These are phyloP conservation scores for Hydropotes inermis DNA, from an alignment of 2,113 vertebrate genomes.

Conservation along the genomic window DNA sequence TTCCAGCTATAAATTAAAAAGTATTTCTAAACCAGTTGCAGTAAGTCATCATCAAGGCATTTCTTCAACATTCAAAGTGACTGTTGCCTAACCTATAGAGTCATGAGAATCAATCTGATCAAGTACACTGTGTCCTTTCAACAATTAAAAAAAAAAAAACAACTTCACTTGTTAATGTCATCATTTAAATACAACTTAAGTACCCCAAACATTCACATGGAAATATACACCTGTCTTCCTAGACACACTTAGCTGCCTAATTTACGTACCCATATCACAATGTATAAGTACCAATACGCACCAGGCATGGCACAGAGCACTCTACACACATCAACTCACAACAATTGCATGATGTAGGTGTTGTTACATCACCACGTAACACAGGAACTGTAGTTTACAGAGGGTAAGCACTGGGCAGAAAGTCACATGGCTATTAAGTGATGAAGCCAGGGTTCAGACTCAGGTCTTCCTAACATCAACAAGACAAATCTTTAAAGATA, in stretches of 20 bases:
- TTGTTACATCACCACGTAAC: not conserved
- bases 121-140: not conserved
- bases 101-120: not conserved
- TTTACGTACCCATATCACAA: not conserved
- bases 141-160: not conserved
- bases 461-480: not conserved
- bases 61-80: slow-evolving; percentile 39
- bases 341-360: not conserved
- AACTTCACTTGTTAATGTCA: not conserved
- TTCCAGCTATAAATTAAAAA: slow-evolving; percentile 5
- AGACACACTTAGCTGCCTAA: not conserved
- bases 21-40: slow-evolving; percentile 14
- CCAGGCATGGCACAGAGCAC: not conserved
- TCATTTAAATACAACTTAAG: not conserved
- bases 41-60: not conserved
- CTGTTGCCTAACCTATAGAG: not conserved
- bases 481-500: not conserved
- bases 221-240: not conserved
- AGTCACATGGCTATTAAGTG: not conserved
- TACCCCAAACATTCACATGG: not conserved
- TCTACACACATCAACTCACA: not conserved
- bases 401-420: not conserved
- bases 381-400: not conserved
- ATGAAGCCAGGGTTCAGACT: not conserved
- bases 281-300: not conserved